Conservation (phyloP, 2,888 invertebrate genomes). For the Mythimna impura region DNA sequence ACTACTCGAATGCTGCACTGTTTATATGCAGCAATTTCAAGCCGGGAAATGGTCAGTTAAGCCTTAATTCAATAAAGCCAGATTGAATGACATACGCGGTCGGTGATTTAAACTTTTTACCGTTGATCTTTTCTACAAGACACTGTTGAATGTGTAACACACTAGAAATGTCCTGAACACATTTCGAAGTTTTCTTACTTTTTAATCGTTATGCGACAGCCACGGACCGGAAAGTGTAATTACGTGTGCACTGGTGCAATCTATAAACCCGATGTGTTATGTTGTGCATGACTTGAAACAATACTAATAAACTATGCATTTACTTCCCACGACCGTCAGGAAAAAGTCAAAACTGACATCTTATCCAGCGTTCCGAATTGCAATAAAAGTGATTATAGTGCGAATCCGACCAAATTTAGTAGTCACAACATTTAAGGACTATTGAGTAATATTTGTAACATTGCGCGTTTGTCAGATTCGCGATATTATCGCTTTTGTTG, state of each 20-base stretch:
- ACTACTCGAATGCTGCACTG: neutral
- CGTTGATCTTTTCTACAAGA: neutral
- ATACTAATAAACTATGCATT: constrained; percentile 45
- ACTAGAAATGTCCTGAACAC: constrained; percentile 1
- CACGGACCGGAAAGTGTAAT: constrained; percentile 14
- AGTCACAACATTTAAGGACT: too few species aligned
- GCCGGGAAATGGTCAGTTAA: constrained; percentile 74
- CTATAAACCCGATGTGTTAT: constrained; percentile 49
- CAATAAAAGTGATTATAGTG: too few species aligned
- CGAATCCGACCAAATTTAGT: too few species aligned
- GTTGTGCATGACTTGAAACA: constrained; percentile 54
- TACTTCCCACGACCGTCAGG: constrained; percentile 13
- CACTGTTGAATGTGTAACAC: neutral
- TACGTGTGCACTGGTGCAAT: constrained; percentile 29
- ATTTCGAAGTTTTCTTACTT: neutral
- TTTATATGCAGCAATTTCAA: constrained; percentile 26
- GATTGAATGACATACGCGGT: constrained; percentile 37
- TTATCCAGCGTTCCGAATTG: neutral
- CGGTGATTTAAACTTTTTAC: constrained; percentile 39
- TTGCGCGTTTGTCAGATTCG: too few species aligned
- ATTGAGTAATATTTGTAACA: too few species aligned
- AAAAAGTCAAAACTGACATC: constrained; percentile 21
- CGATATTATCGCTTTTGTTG: too few species aligned
- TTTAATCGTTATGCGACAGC: neutral
- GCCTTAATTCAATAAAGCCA: constrained; percentile 73